Base-by-base conservation (phyloP, 1,140 invertebrate species). In the Aphidius ervi region DNA sequence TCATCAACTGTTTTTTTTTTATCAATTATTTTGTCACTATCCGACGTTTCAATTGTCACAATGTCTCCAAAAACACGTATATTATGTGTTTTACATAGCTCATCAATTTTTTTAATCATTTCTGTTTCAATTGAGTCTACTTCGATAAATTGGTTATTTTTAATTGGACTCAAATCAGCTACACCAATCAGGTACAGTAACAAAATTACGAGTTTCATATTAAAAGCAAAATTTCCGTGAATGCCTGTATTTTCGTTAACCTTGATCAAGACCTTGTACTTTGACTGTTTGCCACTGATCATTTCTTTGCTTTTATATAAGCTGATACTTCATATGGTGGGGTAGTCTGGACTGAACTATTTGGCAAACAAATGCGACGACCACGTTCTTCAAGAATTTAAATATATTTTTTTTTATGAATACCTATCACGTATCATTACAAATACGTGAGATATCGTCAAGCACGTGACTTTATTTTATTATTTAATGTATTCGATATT, bases 231-330 rank as follows among this genome's bases (percentile, higher is more conserved):
- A 50, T n/a, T 46, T 8, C 6, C 9, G n/a, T 50, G 3, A 43
- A 7, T 39, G 49, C 31, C 37, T 54, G 39, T 42, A 16, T 54
- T 5, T n/a, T 48, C 16, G 9, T 58, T 48, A 42, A 5, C 39
- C 40, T 10, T 2, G 23, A 41, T 43, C 23, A 50, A 41, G 3
- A 7, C 47, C 0, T 50, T 64, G 62, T 66, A 68, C 70, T 77
- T 78, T 68, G 70, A 78, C 70, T 76, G 74, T 72, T 72, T 70
- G 67, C 69, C 58, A 59, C 46, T 52, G 64, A 53, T 47, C 62
- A 72, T 69, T 68, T 71, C 74, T 75, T 76, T 76, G 72, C 78
- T 54, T 79, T 74, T 80, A 78, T 80, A 80, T 73, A 64, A 54
- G 53, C 40, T 57, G 65, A 41, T 63, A 66, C 50, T 55, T 54